Evolutionary conservation across 2,797 vertebrate species (phyloP).

Genomic region (Caiman crocodilus): DNA sequence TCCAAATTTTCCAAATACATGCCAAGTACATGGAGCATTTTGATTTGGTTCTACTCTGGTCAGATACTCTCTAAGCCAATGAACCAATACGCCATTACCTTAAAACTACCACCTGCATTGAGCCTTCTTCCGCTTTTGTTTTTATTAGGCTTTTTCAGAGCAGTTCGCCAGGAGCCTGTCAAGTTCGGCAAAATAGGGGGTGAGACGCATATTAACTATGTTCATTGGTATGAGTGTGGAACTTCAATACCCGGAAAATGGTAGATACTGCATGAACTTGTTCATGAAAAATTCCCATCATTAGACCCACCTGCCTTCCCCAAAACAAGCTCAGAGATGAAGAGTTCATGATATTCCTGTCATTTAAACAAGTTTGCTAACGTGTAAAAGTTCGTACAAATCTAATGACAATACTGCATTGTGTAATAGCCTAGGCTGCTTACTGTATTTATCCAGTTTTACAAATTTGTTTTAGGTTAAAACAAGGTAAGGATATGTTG

Average conservation of each 20-base stretch:
- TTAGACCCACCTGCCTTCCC: background rate
- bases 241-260: conserved; percentile 97
- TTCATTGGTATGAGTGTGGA: conserved; percentile 98
- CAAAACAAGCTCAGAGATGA: background rate
- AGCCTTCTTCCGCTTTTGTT: background rate
- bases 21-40: too few relatives aligned
- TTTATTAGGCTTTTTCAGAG: conserved; percentile 91
- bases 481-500: conserved; percentile 76
- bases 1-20: background rate
- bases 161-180: conserved; percentile 95
- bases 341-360: conserved; percentile 66
- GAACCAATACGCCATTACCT: too few relatives aligned
- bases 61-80: too few relatives aligned
- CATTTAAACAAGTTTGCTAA: conserved; percentile 69
- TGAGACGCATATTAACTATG: conserved; percentile 91
- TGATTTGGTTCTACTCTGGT: too few relatives aligned
- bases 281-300: background rate
- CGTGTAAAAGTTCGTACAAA: conserved; percentile 77
- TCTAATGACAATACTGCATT: conserved; percentile 81
- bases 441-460: conserved; percentile 89
- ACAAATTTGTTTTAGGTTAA: conserved; percentile 76
- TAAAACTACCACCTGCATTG: too few relatives aligned
- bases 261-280: conserved; percentile 77
- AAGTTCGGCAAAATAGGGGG: conserved; percentile 94
- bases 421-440: conserved; percentile 84